Evolutionary conservation across 2,888 invertebrate species (phyloP), one percentile per base, ranked within the genome.

Genomic region (Cheilosia urbana): DNA sequence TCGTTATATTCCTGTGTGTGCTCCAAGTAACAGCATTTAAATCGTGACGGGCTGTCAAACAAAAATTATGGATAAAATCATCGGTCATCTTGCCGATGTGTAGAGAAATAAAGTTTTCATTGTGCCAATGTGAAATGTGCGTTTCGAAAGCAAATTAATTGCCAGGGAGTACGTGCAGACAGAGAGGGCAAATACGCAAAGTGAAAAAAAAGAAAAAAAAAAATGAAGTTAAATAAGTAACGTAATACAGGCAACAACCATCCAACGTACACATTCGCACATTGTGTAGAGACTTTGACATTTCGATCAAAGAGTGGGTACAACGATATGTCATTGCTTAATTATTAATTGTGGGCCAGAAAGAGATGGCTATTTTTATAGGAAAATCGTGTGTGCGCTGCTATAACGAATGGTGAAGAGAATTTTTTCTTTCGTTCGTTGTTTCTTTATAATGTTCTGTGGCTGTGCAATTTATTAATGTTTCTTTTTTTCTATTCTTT

Each of bases 381-480:
- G 69, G 27, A 47, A 37, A 66, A 45, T 55, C 60, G 57, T 40
- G 51, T 66, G 73, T 51, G 57, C 51, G 72, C 60, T 27, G 57
- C 72, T 63, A 37, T 55, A 60, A 51, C 66, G 58, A 78, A 45
- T 72, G n/a, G 42, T 73, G 78, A 63, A 79, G 65, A 79, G 73
- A 65, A 45, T 69, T 75, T 58, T 73, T 69, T 83, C 47, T 42
- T 68, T 73, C 66, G 65, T 68, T 73, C 66, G 65, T 78, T 68
- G 62, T 72, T 73, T 78, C 68, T 79, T 69, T 75, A 58, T 75
- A 82, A 53, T 65, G 17, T 71, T 72, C 76, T 80, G 62, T 72
- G 68, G 62, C 68, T 65, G 79, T 79, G 69, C 75, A 79, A 79
- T 63, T 76, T 80, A 72, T 80, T 85, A 71, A 80, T 75, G 75